Percentiles rank a stretch among this genome's conserved stretches.
Conservation (phyloP, 2,113 vertebrate genomes). For the Odocoileus hemionus region DNA sequence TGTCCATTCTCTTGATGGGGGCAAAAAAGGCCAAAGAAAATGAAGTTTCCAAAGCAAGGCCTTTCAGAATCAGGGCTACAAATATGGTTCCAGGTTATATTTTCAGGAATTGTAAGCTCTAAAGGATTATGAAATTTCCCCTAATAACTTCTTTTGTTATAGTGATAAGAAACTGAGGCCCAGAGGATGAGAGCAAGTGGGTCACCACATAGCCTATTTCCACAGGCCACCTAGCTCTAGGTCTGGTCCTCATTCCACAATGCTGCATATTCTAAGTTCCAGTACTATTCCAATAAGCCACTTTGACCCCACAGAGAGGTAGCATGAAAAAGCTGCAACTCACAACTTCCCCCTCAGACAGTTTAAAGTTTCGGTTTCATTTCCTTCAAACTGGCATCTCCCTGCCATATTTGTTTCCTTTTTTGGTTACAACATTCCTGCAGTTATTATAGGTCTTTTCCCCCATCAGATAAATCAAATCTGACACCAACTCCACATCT, state of each 20-base stretch:
- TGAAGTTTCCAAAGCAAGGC: neutral
- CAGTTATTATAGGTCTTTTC: neutral
- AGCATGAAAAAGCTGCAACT: neutral
- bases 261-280: neutral
- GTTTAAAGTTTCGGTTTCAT: neutral
- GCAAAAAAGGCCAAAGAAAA: neutral
- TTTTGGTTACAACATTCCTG: neutral
- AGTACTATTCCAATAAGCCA: neutral
- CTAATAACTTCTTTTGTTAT: neutral
- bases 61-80: neutral
- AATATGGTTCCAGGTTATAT: neutral
- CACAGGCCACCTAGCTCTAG: neutral
- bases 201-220: neutral
- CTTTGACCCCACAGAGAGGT: neutral
- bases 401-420: neutral
- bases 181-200: neutral
- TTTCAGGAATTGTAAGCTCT: neutral
- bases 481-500: neutral
- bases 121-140: neutral
- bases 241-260: neutral
- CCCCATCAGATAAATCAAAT: neutral
- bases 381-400: neutral
- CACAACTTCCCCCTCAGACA: neutral
- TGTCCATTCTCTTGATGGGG: neutral
- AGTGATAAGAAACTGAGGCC: neutral